Evolutionary conservation across 2,888 invertebrate genomes (phyloP).

Genomic region (Aradus depressus): DNA sequence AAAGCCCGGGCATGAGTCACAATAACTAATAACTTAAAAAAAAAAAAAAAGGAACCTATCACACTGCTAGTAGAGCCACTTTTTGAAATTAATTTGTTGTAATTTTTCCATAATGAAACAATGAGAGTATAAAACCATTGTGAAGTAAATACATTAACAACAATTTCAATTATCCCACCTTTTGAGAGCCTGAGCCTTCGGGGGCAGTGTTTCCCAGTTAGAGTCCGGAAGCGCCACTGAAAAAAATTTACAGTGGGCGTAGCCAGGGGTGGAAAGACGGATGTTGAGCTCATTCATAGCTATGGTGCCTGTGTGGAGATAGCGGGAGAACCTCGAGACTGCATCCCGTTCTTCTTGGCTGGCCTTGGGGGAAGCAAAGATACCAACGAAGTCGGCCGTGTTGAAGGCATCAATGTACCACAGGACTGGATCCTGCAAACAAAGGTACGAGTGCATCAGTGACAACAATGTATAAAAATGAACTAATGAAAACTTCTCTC

Average conservation of each 20-base stretch:
- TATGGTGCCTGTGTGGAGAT: conserved; percentile 26
- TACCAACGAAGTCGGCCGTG: conserved; percentile 28
- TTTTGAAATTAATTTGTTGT: too few relatives aligned
- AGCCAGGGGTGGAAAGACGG: conserved; percentile 24
- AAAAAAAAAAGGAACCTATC: too few relatives aligned
- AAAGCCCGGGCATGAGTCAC: too few relatives aligned
- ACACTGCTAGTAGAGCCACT: too few relatives aligned
- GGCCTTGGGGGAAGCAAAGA: conserved; percentile 28
- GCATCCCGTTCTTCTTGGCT: conserved; percentile 17
- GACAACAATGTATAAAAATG: too few relatives aligned
- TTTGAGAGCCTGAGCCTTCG: conserved; percentile 27
- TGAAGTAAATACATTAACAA: too few relatives aligned
- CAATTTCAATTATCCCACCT: conserved; percentile 19
- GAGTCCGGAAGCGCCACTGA: conserved; percentile 27
- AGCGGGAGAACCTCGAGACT: conserved; percentile 23
- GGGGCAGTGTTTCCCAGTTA: conserved; percentile 29
- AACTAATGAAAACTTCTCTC: too few relatives aligned
- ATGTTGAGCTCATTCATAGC: conserved; percentile 26
- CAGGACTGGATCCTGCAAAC: conserved; percentile 26
- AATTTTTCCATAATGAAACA: too few relatives aligned
- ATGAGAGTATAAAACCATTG: not conserved
- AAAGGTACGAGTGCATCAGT: not conserved
- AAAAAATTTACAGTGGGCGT: conserved; percentile 28
- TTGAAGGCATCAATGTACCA: conserved; percentile 30
- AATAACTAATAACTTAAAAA: too few relatives aligned